Percentiles rank a stretch among this genome's conserved stretches.
These are phyloP conservation scores for Rhynchopsitta pachyrhyncha DNA, from an alignment of 2,113 vertebrate genomes.

Conservation along the genomic window DNA sequence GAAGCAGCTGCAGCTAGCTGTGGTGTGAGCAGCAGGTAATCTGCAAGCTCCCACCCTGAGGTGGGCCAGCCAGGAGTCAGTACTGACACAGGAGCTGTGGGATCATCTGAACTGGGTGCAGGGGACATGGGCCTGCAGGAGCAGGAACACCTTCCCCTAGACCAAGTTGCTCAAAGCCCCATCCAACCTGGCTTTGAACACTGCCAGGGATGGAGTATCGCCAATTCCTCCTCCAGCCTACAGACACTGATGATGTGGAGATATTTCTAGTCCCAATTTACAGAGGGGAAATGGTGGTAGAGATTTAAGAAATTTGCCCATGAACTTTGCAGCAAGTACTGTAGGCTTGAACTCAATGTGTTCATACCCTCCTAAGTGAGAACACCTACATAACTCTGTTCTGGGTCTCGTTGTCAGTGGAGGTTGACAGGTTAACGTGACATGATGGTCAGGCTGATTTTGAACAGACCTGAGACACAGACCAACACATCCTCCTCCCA, in stretches of 20 bases:
- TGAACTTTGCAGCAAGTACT: background rate
- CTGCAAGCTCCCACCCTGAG: background rate
- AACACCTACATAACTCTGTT: fast-evolving
- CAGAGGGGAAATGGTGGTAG: background rate
- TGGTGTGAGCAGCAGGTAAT: background rate
- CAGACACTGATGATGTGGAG: background rate
- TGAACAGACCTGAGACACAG: background rate
- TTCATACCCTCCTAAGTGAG: background rate
- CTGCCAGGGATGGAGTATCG: background rate
- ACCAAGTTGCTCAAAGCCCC: background rate
- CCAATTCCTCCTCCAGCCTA: background rate
- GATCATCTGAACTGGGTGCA: fast-evolving
- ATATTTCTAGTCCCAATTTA: background rate
- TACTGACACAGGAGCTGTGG: background rate
- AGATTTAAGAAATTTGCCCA: background rate
- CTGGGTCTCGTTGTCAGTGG: background rate
- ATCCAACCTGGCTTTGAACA: background rate
- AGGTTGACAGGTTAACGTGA: background rate
- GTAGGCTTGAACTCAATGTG: background rate
- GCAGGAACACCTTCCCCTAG: background rate
- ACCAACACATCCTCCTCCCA: background rate
- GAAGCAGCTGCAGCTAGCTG: background rate
- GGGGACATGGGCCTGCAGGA: background rate
- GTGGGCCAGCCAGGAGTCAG: background rate
- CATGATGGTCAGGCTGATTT: background rate